Base-by-base conservation (phyloP, 2,113 vertebrate genomes). In the Riparia riparia region DNA sequence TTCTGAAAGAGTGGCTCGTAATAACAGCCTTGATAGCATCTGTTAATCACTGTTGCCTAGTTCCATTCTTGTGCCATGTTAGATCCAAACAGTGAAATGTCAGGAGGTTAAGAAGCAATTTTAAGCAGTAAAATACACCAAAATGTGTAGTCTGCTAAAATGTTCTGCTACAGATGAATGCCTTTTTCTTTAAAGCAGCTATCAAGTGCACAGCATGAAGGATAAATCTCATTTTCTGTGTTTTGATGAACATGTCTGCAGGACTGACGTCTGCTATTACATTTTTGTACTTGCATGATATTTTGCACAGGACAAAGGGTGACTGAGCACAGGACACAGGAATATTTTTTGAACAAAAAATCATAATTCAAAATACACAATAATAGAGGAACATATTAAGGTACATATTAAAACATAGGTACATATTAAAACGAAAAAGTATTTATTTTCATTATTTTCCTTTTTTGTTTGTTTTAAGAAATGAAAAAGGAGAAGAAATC, bases 41-140 rank as follows among this genome's bases (percentile, higher is more conserved):
- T 87, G 28, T 89, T 95, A 72, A 70, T 95, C 54, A 54, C n/a
- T 65, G 47, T 64, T 85, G 32, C 76, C 50, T 71, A 22, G 26
- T 78, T 90, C 54, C 18, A 47, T 81, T 93, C 71, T 57, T 86
- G 56, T 53, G 64, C 56, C n/a, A 17, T 14, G 31, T 49, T 63
- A 64, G 51, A 94, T 64, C 34, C 68, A 72, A 85, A 80, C 49
- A 86, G 26, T 60, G 64, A 64, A 39, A 74, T 78, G 32, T 86
- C 79, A 86, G 26, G 70, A 63, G 70, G 28, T 32, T 64, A 78
- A 63, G 79, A 83, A 96, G 73, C 34, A 68, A 68, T 95, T 96
- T 90, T 71, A 90, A 93, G 63, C 47, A 53, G 44, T 68, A 86
- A 95, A 90, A 93, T 65, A 41, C 26, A 92, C 92, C 56, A 78